Percentiles rank a stretch among this genome's conserved stretches.
These are phyloP conservation scores for Amblyopsis rosae DNA, from an alignment of 2,113 vertebrate genomes.

Conservation along the genomic window DNA sequence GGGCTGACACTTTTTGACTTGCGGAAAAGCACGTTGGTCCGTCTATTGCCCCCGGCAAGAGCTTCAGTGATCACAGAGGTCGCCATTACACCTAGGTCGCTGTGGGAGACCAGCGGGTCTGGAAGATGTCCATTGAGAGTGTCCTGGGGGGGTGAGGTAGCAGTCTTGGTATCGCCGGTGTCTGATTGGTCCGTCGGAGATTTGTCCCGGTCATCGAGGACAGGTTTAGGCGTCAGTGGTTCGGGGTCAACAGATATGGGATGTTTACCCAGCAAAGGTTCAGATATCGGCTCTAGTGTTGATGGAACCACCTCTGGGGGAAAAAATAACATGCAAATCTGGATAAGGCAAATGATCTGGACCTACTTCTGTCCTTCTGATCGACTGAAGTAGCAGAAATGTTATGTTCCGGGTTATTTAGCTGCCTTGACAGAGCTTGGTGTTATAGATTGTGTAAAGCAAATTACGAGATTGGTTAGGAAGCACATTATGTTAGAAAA, in stretches of 20 bases:
- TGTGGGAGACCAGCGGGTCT: conserved; percentile 80
- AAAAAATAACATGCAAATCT: conserved; percentile 52
- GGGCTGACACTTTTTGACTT: conserved; percentile 96
- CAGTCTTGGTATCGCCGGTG: conserved; percentile 82
- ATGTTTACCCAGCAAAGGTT: conserved; percentile 82
- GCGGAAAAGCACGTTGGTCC: conserved; percentile 89
- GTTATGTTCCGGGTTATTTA: no score
- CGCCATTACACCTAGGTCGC: conserved; percentile 80
- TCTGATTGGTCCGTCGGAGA: conserved; percentile 84
- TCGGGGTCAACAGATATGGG: conserved; percentile 81
- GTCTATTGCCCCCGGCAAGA: conserved; percentile 84
- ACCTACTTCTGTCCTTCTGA: neutral
- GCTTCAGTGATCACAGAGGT: conserved; percentile 83
- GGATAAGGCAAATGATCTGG: neutral
- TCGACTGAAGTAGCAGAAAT: no score
- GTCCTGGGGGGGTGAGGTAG: conserved; percentile 84
- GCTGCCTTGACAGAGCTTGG: no score
- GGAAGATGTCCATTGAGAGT: conserved; percentile 81
- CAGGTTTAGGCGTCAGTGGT: conserved; percentile 84
- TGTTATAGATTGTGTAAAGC: no score
- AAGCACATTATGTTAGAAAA: no score
- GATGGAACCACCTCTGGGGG: conserved; percentile 80
- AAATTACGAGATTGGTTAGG: no score
- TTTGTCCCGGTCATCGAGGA: conserved; percentile 83
- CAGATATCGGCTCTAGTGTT: conserved; percentile 88